Base-by-base conservation (phyloP, 2,888 invertebrate genomes). In the Leptopilina drosophilae region DNA sequence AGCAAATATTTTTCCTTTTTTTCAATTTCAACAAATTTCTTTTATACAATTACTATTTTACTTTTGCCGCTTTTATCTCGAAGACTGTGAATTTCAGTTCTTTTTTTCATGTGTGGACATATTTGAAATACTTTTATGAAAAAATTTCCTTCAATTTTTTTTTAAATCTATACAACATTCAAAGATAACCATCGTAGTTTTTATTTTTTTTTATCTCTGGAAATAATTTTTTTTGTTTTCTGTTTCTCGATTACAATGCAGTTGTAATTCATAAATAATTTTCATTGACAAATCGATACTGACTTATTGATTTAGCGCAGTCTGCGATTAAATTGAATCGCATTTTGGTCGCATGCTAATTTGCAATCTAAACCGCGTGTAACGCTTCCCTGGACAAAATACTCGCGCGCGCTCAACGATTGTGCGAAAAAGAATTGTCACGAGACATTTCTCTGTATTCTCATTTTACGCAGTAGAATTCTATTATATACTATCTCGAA, bases 261-360 rank as follows among this genome's bases (percentile, higher is more conserved):
- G 33, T 33, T 20, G 49, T 69, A n/a, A 9, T 33, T 33, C 33
- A 33, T 42, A 42, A 15, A 49, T 69, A 14, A 46, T 53, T 33
- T 69, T 69, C 53, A 53, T 56, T 69, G 26, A 26, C 26, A 69
- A 33, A 56, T 33, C 12, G 59, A 7, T 15, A 59, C 15, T 42
- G 42, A 59, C 59, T 59, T 59, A 56, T 14, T 56, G 56, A 56
- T 56, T 66, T 15, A 53, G 49, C 53, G 49, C 53, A 69, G 69
- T 69, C 53, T 5, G 26, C 53, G 53, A 62, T 62, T 15, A 59
- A 15, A 15, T 46, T 46, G 42, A 49, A 20, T 69, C 14, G 67
- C 67, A 69, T 53, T 33, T 69, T 69, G 69, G 49, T 69, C 69
- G 12, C 11, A 8, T 26, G 26, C 69, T 53, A 69, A 69, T 53